Evolutionary conservation across 1,140 invertebrate species (phyloP), one percentile per base, ranked within the genome.

Genomic region (Drosophila burlai): DNA sequence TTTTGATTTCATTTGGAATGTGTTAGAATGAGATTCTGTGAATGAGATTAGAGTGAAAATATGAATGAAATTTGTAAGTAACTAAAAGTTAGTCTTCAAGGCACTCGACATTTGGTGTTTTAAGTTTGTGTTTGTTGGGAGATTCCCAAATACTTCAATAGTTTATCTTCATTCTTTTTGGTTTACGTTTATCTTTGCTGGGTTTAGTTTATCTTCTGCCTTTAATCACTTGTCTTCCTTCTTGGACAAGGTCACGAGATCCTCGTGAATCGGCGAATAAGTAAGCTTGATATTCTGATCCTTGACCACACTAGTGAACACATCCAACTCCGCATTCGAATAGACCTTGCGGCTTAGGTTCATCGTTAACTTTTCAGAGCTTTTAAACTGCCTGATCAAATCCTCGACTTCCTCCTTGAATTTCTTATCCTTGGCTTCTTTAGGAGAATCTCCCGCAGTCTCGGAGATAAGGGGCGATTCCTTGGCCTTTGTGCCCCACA

Each of bases 191-290:
- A 7, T 36, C 10, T 21, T 11, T 29, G 29, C 29, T 29, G 29
- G 29, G 29, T n/a, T n/a, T 31, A 31, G 31, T 31, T 31, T 31
- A 9, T 31, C 31, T 31, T 10, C 9, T 10, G 2, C 2, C 31
- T 31, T 7, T 18, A 1, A 42, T 43, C 4, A 67, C 6, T 68
- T 43, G 3, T 24, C 21, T 2, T 60, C 21, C 31, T 29, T 4
- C 57, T 80, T 86, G 10, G 80, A 40, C 5, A 87, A 43, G 2
- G 63, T 83, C 3, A 87, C 24, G 11, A 74, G 47, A 52, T 87
- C 61, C 18, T 45, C 64, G n/a, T 87, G 47, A 18, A 86, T 18
- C 0, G 67, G 72, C 6, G 83, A 86, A 26, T 69, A 26, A 16
- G 21, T 57, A 9, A 86, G 36, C 16, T 80, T 72, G 64, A 87